These are phyloP conservation scores for Todiramphus chloris DNA, from an alignment of 2,113 vertebrate genomes.

Conservation along the genomic window DNA sequence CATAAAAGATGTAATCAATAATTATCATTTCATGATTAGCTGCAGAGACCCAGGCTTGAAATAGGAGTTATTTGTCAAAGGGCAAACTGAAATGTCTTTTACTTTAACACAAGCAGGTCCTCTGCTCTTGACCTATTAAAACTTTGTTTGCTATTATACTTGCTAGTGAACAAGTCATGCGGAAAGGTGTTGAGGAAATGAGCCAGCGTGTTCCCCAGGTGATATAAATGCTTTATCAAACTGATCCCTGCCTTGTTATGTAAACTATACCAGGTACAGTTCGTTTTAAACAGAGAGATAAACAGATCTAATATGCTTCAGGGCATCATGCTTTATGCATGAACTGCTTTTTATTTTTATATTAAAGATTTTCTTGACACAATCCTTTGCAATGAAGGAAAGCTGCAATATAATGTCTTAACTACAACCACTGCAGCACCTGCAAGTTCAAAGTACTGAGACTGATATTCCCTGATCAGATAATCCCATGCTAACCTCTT, in stretches of 20 bases:
- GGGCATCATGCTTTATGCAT: slow-evolving; percentile 84
- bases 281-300: slow-evolving; percentile 83
- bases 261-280: slow-evolving; percentile 78
- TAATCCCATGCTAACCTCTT: slow-evolving; percentile 65
- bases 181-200: slow-evolving; percentile 80
- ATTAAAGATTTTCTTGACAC: slow-evolving; percentile 76
- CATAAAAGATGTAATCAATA: slow-evolving; percentile 45
- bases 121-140: slow-evolving; percentile 79
- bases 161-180: slow-evolving; percentile 74
- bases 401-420: slow-evolving; percentile 65
- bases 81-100: slow-evolving; percentile 22
- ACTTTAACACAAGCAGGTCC: slow-evolving; percentile 40
- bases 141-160: slow-evolving; percentile 80
- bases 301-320: slow-evolving; percentile 84
- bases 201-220: slow-evolving; percentile 76
- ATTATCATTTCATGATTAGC: slow-evolving; percentile 52
- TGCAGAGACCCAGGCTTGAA: slow-evolving; percentile 30
- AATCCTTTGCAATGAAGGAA: slow-evolving; percentile 54
- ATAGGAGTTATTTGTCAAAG: slow-evolving; percentile 50
- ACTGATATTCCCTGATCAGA: slow-evolving; percentile 63
- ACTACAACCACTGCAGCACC: slow-evolving; percentile 46
- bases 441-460: slow-evolving; percentile 66
- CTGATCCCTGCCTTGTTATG: slow-evolving; percentile 84
- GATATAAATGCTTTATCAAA: slow-evolving; percentile 82
- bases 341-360: slow-evolving; percentile 81